Base-by-base conservation (phyloP, 2,888 invertebrate species). In the Caenorhabditis macrosperma region DNA sequence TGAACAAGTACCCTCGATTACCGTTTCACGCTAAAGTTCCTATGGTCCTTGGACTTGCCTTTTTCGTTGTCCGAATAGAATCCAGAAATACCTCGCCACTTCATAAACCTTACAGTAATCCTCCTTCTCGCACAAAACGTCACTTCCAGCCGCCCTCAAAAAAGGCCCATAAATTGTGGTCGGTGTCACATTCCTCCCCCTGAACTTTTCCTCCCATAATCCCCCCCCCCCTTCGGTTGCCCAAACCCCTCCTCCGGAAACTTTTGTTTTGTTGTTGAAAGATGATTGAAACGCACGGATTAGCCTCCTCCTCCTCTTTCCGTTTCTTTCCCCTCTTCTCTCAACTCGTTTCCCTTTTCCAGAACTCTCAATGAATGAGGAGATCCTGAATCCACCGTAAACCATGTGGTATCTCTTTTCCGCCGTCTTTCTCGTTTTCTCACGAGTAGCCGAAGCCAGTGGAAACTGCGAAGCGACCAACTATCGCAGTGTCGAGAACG, bases 241-340 rank as follows among this genome's bases (percentile, higher is more conserved):
- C 22, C 28, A 59, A 41, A 30, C 22, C 20, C 33, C 10, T 10
- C 41, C 17, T 1, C 22, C 28, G 30, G n/a, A 72, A 74, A 74
- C 74, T 48, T 66, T 74, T 66, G 64, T 59, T 74, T 74, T 75
- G 46, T 63, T 75, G 75, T 75, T 75, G 75, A 75, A 75, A 75
- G 75, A 75, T 75, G 75, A 75, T 75, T 75, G 75, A 75, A 66
- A 67, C 64, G 35, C 50, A 15, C 15, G 75, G 75, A 66, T 75
- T 75, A 75, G 30, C 38, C 35, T 17, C 33, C 15, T 15, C 17
- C 35, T 52, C 54, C 22, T 20, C 26, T 48, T 60, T 52, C n/a
- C 30, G 12, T 60, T 6, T 10, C 30, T 33, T 10, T 35, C 26
- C 22, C 22, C 2, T 9, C 10, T 52, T 22, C 22, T 6, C 22